Base-by-base conservation (phyloP, 2,113 vertebrate species). In the Hystrix cristata region DNA sequence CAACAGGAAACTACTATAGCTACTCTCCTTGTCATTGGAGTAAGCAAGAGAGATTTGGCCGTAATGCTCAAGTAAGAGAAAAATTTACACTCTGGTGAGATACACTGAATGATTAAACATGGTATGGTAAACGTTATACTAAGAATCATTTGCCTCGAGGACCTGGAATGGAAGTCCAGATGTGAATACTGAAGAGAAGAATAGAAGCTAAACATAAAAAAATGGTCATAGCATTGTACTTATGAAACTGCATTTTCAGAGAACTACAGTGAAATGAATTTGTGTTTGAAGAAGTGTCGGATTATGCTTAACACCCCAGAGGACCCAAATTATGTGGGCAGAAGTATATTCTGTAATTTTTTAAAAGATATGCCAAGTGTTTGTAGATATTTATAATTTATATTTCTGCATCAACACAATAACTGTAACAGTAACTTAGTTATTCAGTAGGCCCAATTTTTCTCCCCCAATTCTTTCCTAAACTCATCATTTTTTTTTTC, bases 401-500 rank as follows among this genome's bases (percentile, higher is more conserved):
- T 18, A 87, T 19, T 81, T 62, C 60, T 64, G 19, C 43, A 85
- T 79, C 81, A 86, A 87, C 23, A 86, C 38, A 64, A 23, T 86
- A 86, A 90, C 64, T 29, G 46, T 81, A 90, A 16, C 72, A 46
- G 5, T 57, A 86, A 96, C 7, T 18, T 31, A 76, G 12, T 90
- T 86, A 64, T 86, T 94, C 57, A 57, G 7, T 31, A 78, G 29
- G 5, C 16, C 31, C n/a, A 64, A 53, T 64, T 60, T 85, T 80
- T 85, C 67, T 78, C 55, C 51, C 34, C n/a, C 2, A 84, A 18
- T 76, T 72, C 43, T 46, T 93, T 85, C 43, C 21, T 86, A 62
- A 48, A 25, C 16, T 96, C 48, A 87, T 31, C 5, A 38, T 80
- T 85, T 87, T 87, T 87, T 94, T 84, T 72, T 91, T 90, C 14